A percentile compares a stretch with the other conserved stretches of the same genome.
Conservation (phyloP, 1,140 invertebrate species). For the Drosophila orosa region DNA sequence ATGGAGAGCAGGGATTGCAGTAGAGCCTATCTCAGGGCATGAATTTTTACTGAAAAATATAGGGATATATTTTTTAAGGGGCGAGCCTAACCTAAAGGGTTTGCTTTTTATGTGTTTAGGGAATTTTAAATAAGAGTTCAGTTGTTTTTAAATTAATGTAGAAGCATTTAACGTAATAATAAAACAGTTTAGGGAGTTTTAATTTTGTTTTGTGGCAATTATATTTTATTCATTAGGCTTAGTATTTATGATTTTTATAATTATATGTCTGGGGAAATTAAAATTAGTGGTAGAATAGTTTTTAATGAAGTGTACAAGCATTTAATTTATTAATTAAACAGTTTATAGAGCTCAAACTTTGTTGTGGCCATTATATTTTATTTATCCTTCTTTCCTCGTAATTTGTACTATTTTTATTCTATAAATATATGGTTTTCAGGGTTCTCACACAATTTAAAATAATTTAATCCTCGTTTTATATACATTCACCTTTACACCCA, state of each 20-base stretch:
- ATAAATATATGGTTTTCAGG: not conserved
- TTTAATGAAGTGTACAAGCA: not conserved
- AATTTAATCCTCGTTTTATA: too few relatives aligned
- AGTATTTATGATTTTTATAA: too few relatives aligned
- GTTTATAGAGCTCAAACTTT: not conserved
- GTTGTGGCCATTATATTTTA: not conserved
- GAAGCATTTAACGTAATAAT: not conserved
- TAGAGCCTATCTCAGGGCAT: not conserved
- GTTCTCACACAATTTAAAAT: not conserved
- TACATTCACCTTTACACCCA: not conserved
- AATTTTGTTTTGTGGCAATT: not conserved
- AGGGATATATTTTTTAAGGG: not conserved
- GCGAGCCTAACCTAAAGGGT: not conserved
- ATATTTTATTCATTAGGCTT: not conserved
- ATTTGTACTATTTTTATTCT: not conserved
- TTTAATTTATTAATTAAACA: not conserved
- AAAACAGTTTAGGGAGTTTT: not conserved
- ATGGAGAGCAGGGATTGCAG: slow-evolving; percentile 8
- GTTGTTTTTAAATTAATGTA: not conserved
- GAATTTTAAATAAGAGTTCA: not conserved
- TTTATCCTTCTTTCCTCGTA: not conserved
- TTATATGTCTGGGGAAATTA: not conserved
- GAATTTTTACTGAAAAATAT: not conserved
- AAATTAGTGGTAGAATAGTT: not conserved
- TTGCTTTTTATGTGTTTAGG: not conserved